Evolutionary conservation across 1,140 invertebrate genomes (phyloP).

Genomic region (Anoplolepis gracilipes): DNA sequence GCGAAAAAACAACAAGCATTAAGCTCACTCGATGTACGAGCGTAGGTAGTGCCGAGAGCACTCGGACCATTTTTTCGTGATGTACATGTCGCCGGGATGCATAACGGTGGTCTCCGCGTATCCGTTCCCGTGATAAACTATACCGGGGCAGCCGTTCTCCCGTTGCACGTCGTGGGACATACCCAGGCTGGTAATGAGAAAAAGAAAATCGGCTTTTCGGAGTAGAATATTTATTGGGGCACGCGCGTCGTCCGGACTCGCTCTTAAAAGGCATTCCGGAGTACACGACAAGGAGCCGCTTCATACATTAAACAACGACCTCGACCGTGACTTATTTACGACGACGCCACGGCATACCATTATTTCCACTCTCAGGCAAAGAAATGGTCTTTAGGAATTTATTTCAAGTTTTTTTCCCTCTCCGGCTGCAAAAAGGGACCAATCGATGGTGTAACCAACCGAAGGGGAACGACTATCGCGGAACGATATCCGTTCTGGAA

Average conservation of each 20-base stretch:
- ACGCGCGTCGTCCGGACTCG: slow-evolving; percentile 38
- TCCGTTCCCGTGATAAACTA: slow-evolving; percentile 56
- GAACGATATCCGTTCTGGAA: slow-evolving; percentile 6
- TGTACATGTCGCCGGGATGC: slow-evolving; percentile 68
- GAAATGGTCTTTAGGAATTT: slow-evolving; percentile 58
- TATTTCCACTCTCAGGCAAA: slow-evolving; percentile 47
- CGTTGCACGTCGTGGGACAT: slow-evolving; percentile 86
- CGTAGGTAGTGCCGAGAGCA: slow-evolving; percentile 69
- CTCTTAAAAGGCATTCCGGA: slow-evolving; percentile 55
- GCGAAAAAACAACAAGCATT: slow-evolving; percentile 53
- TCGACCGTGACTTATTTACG: slow-evolving; percentile 62
- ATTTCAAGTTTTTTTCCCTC: slow-evolving; percentile 21
- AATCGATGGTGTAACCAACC: neutral
- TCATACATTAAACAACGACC: slow-evolving; percentile 61
- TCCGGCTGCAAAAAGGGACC: neutral
- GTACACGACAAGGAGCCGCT: slow-evolving; percentile 36
- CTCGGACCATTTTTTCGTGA: slow-evolving; percentile 74
- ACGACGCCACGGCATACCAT: slow-evolving; percentile 47
- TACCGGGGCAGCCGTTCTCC: slow-evolving; percentile 70
- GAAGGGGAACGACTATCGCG: neutral
- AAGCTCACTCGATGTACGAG: slow-evolving; percentile 72
- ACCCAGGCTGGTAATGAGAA: slow-evolving; percentile 82
- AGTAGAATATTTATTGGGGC: slow-evolving; percentile 48
- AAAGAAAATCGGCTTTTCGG: slow-evolving; percentile 50
- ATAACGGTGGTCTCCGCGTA: slow-evolving; percentile 73